phyloP scores from a whole-genome alignment of 2,797 vertebrate species.

The Poeciliopsis turneri region DNA sequence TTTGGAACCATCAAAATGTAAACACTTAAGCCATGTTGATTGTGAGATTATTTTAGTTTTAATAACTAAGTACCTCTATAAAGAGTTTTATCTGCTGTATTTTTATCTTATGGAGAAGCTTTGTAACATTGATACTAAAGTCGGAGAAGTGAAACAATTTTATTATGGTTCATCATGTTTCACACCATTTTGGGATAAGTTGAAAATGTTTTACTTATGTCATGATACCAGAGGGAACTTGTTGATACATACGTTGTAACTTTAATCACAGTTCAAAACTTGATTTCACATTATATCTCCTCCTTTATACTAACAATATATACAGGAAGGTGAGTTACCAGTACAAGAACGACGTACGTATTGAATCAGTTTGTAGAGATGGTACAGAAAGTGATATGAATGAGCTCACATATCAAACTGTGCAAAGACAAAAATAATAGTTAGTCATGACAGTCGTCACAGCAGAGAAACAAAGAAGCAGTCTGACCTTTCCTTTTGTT shows the following conservation, averaged over 20 bases:
- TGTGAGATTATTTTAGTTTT: too few species aligned
- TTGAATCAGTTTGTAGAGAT: constrained; percentile 17
- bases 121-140: neutral
- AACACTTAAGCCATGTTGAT: too few species aligned
- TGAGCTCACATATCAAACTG: neutral
- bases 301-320: constrained; percentile 67
- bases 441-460: neutral
- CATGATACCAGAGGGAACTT: neutral
- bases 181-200: neutral
- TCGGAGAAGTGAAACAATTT: neutral
- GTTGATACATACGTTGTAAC: neutral
- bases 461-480: neutral
- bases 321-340: constrained; percentile 76
- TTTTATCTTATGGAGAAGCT: neutral
- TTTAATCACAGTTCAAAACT: constrained; percentile 70
- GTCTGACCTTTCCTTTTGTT: neutral
- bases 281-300: constrained; percentile 77
- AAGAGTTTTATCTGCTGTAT: neutral
- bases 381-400: neutral
- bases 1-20: too few species aligned
- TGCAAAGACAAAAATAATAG: neutral
- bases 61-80: neutral
- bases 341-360: constrained; percentile 66
- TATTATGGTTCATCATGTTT: neutral
- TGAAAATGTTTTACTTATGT: neutral